Base-by-base conservation (phyloP, 2,113 vertebrate species). In the Parus major region DNA sequence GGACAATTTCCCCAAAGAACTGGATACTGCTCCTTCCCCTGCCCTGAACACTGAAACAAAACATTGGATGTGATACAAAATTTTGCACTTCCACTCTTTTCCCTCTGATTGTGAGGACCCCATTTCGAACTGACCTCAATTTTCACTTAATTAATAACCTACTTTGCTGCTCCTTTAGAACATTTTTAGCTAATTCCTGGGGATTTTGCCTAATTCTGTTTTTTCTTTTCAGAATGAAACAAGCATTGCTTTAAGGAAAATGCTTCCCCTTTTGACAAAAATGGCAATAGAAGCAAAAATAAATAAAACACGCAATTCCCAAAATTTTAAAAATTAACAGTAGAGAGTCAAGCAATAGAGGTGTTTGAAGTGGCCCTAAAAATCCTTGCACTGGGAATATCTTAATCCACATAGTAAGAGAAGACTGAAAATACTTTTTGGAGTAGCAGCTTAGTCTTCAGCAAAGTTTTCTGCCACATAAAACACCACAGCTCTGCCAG, bases 121-220 rank as follows among this genome's bases (percentile, higher is more conserved):
- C 12, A 57, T 91, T 96, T 79, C 3, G 10, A 93, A 92, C 22
- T 83, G 90, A 94, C 85, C 87, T 93, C 35, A 81, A 93, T 96
- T 96, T 91, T 86, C 55, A 81, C n/a, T 86, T 96, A 94, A 92
- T 96, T 96, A 86, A 25, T 95, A 86, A 93, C 95, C 92, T 86
- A 94, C 56, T 96, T 97, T 92, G 49, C 47, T 17, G 5, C 56
- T 88, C 60, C 47, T 88, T 83, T 66, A 64, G 49, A 96, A 83
- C 7, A 86, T 86, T 97, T 95, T 96, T 94, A 95, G 93, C 82
- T 90, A 86, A 90, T 90, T 94, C 35, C 93, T 90, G n/a, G 93
- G 93, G 93, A 92, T 92, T 76, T 95, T 91, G 35, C 92, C 89
- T 91, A 35, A 85, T 92, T 95, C 36, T 63, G 10, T 3, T 21